A percentile compares a stretch with the other conserved stretches of the same genome.
Evolutionary conservation across 2,113 vertebrate genomes (phyloP).

Genomic region (Ardeotis arabs): DNA sequence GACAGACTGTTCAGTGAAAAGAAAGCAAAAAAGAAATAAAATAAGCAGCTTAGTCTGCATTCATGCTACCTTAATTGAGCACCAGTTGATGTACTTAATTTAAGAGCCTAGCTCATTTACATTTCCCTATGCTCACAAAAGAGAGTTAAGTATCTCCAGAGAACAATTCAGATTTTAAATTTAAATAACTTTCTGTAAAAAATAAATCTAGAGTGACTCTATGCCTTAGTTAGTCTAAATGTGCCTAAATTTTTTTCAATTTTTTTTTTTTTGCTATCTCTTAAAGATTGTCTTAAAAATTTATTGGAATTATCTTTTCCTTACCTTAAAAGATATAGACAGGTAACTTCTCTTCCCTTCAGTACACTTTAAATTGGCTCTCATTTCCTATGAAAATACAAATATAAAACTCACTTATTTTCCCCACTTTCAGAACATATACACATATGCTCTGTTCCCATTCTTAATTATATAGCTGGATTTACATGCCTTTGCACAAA

Average conservation of each 20-base stretch:
- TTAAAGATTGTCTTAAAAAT: neutral
- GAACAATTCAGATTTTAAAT: neutral
- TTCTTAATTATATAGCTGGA: neutral
- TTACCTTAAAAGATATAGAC: neutral
- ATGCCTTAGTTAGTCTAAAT: neutral
- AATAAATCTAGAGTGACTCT: neutral
- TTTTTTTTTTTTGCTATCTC: neutral
- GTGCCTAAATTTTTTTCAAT: neutral
- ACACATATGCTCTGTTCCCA: neutral
- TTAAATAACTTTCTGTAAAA: neutral
- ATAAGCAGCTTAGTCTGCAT: neutral
- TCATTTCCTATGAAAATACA: neutral
- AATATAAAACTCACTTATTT: neutral
- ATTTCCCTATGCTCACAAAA: neutral
- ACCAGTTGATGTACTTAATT: neutral
- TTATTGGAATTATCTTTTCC: neutral
- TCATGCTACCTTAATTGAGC: neutral
- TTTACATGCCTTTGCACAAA: neutral
- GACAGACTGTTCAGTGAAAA: neutral
- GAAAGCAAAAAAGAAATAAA: neutral
- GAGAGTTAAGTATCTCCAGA: neutral
- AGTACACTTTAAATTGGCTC: neutral
- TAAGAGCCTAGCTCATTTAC: neutral
- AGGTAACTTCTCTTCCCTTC: neutral
- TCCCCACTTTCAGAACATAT: neutral